Conservation (phyloP, 2,797 vertebrate species). For the Astyanax mexicanus region DNA sequence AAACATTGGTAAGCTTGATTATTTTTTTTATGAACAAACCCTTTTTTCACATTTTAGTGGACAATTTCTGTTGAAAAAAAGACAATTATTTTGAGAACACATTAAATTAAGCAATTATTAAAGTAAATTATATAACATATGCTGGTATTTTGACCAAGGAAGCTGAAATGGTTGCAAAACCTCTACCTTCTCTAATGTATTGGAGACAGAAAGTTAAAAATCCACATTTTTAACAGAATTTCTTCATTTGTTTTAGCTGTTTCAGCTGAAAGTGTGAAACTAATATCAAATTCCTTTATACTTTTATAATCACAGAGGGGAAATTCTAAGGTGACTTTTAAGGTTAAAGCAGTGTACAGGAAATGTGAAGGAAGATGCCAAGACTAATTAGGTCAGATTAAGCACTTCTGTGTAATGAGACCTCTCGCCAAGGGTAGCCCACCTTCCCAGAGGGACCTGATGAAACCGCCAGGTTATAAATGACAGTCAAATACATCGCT, state of each 20-base stretch:
- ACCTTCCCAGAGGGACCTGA: not conserved
- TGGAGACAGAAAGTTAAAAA: too few relatives aligned
- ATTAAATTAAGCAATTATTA: too few relatives aligned
- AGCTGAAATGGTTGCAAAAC: too few relatives aligned
- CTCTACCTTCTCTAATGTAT: too few relatives aligned
- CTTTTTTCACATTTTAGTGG: too few relatives aligned
- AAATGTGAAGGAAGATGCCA: not conserved
- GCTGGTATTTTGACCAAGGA: too few relatives aligned
- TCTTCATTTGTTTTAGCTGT: not conserved
- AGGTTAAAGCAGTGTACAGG: not conserved
- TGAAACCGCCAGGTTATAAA: conserved; percentile 3
- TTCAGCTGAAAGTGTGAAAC: not conserved
- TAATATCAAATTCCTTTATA: not conserved
- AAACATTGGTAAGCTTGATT: too few relatives aligned
- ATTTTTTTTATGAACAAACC: too few relatives aligned
- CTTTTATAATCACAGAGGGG: not conserved
- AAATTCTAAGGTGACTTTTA: not conserved
- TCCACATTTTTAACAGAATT: not conserved
- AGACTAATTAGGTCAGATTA: conserved; percentile 1
- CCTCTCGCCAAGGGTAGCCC: not conserved
- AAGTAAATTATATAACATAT: too few relatives aligned
- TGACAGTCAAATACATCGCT: not conserved
- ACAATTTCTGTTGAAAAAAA: too few relatives aligned
- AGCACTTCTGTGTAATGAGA: not conserved
- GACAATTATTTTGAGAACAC: too few relatives aligned